These are phyloP conservation scores for Dolichotis patagonum DNA, from an alignment of 2,113 vertebrate genomes.

Conservation along the genomic window DNA sequence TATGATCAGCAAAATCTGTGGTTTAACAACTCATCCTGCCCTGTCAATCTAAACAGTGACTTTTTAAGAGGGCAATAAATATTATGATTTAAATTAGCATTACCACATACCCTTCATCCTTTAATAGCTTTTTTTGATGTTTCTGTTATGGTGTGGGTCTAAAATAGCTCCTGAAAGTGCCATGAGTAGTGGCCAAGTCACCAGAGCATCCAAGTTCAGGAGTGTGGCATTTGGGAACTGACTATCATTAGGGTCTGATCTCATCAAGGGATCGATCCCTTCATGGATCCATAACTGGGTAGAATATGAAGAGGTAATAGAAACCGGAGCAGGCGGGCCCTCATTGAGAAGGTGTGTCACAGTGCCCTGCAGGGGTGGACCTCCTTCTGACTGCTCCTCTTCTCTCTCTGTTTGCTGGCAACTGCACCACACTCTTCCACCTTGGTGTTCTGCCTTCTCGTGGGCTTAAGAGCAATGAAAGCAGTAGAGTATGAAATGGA, in stretches of 20 bases:
- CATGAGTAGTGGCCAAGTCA: too few relatives aligned
- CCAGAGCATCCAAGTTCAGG: neutral
- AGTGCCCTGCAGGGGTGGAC: neutral
- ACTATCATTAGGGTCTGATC: neutral
- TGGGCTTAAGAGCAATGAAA: neutral
- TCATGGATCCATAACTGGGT: neutral
- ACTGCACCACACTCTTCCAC: neutral
- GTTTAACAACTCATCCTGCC: neutral
- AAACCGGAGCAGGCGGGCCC: neutral
- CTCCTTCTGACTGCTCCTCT: neutral
- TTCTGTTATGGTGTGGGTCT: neutral
- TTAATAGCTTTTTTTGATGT: neutral
- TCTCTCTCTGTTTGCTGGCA: neutral
- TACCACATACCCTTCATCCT: neutral
- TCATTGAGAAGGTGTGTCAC: neutral
- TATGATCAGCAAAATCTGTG: neutral
- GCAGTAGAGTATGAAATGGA: neutral
- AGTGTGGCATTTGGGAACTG: neutral
- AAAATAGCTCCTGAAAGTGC: neutral
- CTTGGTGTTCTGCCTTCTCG: neutral
- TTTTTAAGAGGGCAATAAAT: neutral
- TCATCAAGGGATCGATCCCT: neutral
- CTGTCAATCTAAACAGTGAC: neutral
- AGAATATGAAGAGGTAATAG: neutral
- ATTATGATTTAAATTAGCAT: conserved; percentile 6